These are phyloP conservation scores for Melinaea marsaeus DNA, from an alignment of 2,888 invertebrate genomes.

Conservation along the genomic window DNA sequence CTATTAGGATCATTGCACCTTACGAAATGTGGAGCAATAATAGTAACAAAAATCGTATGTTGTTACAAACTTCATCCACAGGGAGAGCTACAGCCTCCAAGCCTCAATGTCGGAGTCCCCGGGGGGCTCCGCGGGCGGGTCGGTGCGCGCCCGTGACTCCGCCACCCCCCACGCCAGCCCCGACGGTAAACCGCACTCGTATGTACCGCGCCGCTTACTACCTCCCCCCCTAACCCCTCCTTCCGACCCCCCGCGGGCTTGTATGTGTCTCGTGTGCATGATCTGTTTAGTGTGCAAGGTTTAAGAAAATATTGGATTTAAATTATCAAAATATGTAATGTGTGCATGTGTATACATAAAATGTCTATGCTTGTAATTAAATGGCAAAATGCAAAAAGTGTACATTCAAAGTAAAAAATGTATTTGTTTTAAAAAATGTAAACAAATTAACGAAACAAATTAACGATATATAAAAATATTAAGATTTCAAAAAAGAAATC, in stretches of 20 bases:
- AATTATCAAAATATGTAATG: no score
- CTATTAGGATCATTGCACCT: no score
- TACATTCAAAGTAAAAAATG: no score
- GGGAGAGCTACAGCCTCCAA: constrained; percentile 80
- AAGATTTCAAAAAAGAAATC: no score
- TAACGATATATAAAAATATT: no score
- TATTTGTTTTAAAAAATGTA: no score
- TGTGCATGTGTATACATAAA: no score
- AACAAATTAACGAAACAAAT: no score
- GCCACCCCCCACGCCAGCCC: constrained; percentile 70
- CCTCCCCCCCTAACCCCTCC: constrained; percentile 22
- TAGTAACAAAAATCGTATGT: background rate
- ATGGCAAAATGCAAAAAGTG: no score
- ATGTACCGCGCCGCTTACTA: constrained; percentile 56
- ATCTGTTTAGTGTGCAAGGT: background rate
- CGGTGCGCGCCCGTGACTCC: constrained; percentile 68
- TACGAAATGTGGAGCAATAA: no score
- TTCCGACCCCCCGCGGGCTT: constrained; percentile 28
- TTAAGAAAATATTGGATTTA: no score
- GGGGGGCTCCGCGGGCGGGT: constrained; percentile 56
- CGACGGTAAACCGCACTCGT: constrained; percentile 75
- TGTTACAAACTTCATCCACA: constrained; percentile 31
- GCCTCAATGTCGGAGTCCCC: constrained; percentile 78
- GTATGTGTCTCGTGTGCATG: constrained; percentile 3
- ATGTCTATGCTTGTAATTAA: no score